Percentiles rank a stretch among this genome's conserved stretches.
Conservation (phyloP, 2,113 vertebrate species). For the Sorex araneus region DNA sequence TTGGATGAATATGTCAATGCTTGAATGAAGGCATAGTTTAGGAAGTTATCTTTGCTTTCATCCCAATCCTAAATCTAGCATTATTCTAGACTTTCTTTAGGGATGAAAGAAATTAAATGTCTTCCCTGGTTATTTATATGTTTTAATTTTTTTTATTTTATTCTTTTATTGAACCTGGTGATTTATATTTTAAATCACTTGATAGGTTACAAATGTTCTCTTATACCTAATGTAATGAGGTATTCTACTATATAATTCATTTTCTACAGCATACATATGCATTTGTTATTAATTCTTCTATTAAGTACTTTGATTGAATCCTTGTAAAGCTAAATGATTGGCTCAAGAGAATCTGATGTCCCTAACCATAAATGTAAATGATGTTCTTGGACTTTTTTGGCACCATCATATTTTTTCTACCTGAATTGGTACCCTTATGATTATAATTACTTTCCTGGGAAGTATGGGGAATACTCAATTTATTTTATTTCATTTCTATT, state of each 20-base stretch:
- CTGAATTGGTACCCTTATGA: background rate
- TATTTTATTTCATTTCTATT: too few species aligned
- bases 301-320: background rate
- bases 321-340: background rate
- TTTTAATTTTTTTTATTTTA: too few species aligned
- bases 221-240: too few species aligned
- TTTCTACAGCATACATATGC: constrained; percentile 17
- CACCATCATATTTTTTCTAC: background rate
- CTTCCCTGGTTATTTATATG: background rate
- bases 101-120: constrained; percentile 15
- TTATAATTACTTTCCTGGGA: background rate
- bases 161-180: too few species aligned
- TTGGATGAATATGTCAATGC: background rate
- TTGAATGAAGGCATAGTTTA: background rate
- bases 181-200: constrained; percentile 26
- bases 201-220: background rate
- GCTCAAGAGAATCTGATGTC: background rate
- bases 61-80: too few species aligned
- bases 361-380: background rate
- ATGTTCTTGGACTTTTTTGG: constrained; percentile 14
- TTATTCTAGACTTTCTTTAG: background rate
- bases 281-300: constrained; percentile 10
- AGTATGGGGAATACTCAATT: background rate
- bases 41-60: background rate
- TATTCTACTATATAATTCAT: background rate